A percentile compares a stretch with the other conserved stretches of the same genome.
phyloP scores from a whole-genome alignment of 1,140 invertebrate genomes.

The Eulimnadia texana region DNA sequence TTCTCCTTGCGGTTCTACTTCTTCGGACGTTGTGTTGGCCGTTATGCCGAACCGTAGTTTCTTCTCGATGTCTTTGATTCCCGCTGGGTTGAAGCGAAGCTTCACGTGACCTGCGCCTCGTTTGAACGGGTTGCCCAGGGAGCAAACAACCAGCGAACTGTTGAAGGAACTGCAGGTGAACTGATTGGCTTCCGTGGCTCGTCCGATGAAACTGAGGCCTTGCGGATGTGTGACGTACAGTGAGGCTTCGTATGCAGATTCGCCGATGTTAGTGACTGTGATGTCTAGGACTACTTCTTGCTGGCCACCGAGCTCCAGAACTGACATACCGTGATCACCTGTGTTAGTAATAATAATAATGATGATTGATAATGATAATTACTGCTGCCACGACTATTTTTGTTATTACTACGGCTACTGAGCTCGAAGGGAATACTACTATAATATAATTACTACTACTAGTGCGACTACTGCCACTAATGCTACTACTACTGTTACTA shows the following conservation, averaged over 20 bases:
- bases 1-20: slow-evolving; percentile 40
- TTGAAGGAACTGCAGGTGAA: slow-evolving; percentile 43
- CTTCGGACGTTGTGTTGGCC: slow-evolving; percentile 74
- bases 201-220: slow-evolving; percentile 61
- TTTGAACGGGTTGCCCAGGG: slow-evolving; percentile 78
- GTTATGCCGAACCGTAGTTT: slow-evolving; percentile 52
- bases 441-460: too few species aligned
- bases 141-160: slow-evolving; percentile 56
- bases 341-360: neutral
- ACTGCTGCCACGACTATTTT: too few species aligned
- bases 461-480: too few species aligned
- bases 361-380: too few species aligned
- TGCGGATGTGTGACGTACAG: slow-evolving; percentile 63
- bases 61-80: slow-evolving; percentile 49
- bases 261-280: slow-evolving; percentile 56
- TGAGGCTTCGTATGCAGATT: slow-evolving; percentile 82
- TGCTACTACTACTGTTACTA: too few species aligned
- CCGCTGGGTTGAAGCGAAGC: slow-evolving; percentile 63
- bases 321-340: slow-evolving; percentile 14
- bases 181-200: slow-evolving; percentile 29
- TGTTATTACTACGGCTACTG: too few species aligned
- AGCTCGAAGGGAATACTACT: too few species aligned
- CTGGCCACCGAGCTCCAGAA: slow-evolving; percentile 51
- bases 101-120: slow-evolving; percentile 38
- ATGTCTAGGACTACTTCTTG: slow-evolving; percentile 61